Percentiles rank a stretch among this genome's conserved stretches.
Conservation (phyloP, 2,113 vertebrate genomes). For the Caranx ignobilis region DNA sequence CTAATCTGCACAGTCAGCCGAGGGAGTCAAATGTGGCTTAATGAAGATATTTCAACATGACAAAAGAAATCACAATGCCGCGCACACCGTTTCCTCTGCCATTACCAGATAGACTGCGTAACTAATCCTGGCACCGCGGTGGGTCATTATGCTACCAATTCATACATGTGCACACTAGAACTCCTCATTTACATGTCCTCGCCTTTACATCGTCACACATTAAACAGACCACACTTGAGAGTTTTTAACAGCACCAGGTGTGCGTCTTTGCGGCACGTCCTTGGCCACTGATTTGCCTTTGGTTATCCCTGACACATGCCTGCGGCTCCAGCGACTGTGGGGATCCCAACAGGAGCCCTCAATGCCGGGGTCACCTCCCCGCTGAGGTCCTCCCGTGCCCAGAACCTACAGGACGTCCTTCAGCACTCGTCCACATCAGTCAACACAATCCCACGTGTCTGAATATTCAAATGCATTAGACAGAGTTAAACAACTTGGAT, state of each 20-base stretch:
- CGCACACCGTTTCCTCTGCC: constrained; percentile 27
- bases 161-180: constrained; percentile 42
- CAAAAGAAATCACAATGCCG: constrained; percentile 43
- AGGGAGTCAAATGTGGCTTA: constrained; percentile 1
- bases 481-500: neutral
- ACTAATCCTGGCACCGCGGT: constrained; percentile 63
- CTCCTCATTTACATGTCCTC: constrained; percentile 56
- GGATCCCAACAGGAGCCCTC: constrained; percentile 42
- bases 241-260: neutral
- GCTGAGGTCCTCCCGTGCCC: constrained; percentile 4
- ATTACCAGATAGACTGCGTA: constrained; percentile 39
- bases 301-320: constrained; percentile 61
- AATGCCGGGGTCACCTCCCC: constrained; percentile 37
- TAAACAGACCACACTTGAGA: constrained; percentile 41
- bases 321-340: constrained; percentile 55
- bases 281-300: constrained; percentile 57
- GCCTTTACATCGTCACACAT: constrained; percentile 58
- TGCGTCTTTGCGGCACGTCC: constrained; percentile 23
- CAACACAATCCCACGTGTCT: constrained; percentile 28
- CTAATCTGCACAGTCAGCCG: constrained; percentile 13
- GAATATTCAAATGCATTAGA: constrained; percentile 30
- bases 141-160: constrained; percentile 58
- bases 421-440: constrained; percentile 45
- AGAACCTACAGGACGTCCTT: constrained; percentile 55
- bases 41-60: constrained; percentile 30